Conservation (phyloP, 2,888 invertebrate genomes). For the Eucriotettix oculatus region DNA sequence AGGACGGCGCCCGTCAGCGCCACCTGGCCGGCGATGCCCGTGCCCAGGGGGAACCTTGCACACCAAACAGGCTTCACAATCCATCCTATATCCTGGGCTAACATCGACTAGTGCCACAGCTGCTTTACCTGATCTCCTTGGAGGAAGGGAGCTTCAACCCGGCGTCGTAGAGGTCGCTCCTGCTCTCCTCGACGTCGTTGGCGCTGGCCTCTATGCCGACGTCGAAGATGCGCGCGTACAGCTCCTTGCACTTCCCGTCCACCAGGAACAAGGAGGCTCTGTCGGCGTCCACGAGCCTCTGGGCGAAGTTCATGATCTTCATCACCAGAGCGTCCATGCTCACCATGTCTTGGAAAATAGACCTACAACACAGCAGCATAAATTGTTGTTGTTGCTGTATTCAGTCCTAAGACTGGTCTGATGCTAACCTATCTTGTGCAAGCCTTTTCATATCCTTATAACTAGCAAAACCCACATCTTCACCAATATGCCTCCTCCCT, state of each 20-base stretch:
- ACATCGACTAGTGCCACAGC: no score
- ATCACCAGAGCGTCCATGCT: constrained; percentile 67
- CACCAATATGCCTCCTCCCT: no score
- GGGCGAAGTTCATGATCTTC: constrained; percentile 70
- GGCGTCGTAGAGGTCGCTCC: constrained; percentile 15
- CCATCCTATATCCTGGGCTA: no score
- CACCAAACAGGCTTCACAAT: no score
- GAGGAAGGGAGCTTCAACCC: constrained; percentile 2
- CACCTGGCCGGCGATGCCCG: constrained; percentile 70
- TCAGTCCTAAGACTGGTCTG: no score
- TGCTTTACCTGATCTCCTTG: constrained; percentile 11
- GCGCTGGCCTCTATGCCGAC: constrained; percentile 29
- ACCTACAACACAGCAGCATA: constrained; percentile 29
- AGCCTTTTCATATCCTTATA: no score
- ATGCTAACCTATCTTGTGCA: no score
- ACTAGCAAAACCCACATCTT: no score
- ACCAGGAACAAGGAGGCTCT: constrained; percentile 68
- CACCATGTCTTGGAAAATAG: constrained; percentile 77
- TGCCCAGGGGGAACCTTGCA: constrained; percentile 48
- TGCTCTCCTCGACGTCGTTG: constrained; percentile 17
- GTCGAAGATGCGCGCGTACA: constrained; percentile 72
- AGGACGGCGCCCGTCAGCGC: constrained; percentile 62
- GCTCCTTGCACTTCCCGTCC: constrained; percentile 51
- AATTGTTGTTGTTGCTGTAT: no score
- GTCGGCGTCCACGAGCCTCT: constrained; percentile 65